A percentile compares a stretch with the other conserved stretches of the same genome.
Conservation (phyloP, 2,888 invertebrate species). For the Lasioglossum marginatum region DNA sequence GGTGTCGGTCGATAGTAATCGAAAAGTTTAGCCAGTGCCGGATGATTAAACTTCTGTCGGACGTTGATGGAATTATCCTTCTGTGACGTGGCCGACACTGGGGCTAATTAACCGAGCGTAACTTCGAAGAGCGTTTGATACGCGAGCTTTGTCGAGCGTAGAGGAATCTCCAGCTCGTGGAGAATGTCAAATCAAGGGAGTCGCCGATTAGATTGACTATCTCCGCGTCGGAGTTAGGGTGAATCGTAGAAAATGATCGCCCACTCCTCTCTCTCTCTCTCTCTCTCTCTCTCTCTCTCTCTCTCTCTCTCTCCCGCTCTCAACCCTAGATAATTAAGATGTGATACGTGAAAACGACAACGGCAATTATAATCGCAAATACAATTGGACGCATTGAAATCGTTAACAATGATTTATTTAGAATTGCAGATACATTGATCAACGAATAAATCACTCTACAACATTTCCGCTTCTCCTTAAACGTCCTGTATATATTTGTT, state of each 20-base stretch:
- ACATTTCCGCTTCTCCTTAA: neutral
- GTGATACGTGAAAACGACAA: neutral
- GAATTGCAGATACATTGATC: neutral
- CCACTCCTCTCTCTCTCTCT: no score
- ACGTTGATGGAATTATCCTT: slow-evolving; percentile 50
- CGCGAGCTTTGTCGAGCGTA: neutral
- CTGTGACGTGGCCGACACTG: slow-evolving; percentile 13
- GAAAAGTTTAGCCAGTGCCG: slow-evolving; percentile 28
- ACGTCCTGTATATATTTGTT: no score
- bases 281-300: no score
- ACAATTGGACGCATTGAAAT: neutral
- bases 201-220: neutral
- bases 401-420: neutral
- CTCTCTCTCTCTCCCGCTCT: no score
- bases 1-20: slow-evolving; percentile 35
- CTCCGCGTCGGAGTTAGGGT: neutral
- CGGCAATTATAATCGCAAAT: neutral
- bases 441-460: neutral
- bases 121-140: slow-evolving; percentile 29
- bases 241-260: neutral
- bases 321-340: neutral
- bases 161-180: neutral
- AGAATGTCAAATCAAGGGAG: neutral
- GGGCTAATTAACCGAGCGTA: slow-evolving; percentile 44
- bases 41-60: slow-evolving; percentile 47